These are phyloP conservation scores for Scleropages formosus DNA, from an alignment of 2,797 vertebrate species.

Conservation along the genomic window DNA sequence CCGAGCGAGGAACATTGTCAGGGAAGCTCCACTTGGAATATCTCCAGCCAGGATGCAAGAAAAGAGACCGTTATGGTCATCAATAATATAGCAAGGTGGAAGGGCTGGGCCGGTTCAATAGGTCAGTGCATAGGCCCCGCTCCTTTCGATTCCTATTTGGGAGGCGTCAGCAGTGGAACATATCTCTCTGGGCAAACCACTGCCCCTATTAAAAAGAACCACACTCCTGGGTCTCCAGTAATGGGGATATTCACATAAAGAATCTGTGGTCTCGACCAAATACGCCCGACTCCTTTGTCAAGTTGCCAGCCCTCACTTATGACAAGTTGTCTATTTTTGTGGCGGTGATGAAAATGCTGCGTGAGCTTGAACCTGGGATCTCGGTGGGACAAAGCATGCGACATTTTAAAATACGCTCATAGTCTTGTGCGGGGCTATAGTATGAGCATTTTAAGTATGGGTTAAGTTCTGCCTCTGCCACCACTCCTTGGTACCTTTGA, in stretches of 20 bases:
- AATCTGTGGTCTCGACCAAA: not conserved
- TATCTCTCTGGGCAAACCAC: not conserved
- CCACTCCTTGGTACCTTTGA: not conserved
- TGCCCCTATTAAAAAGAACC: not conserved
- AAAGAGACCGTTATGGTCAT: not conserved
- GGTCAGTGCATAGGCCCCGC: slow-evolving; percentile 21
- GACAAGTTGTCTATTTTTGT: not conserved
- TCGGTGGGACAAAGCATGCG: not conserved
- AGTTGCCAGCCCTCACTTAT: not conserved
- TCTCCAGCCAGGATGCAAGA: not conserved
- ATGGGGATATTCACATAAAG: not conserved
- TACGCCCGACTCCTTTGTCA: not conserved
- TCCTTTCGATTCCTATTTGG: slow-evolving; percentile 22
- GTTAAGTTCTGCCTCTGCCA: not conserved
- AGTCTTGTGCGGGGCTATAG: not conserved
- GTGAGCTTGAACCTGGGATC: not conserved
- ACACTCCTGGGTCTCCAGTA: not conserved
- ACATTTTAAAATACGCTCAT: not conserved
- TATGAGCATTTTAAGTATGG: not conserved
- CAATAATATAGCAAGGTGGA: not conserved
- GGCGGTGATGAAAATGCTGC: not conserved
- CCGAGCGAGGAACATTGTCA: not conserved
- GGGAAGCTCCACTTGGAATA: not conserved
- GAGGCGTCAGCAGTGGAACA: slow-evolving; percentile 18
- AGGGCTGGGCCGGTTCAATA: slow-evolving; percentile 11